Percentiles rank a stretch among this genome's conserved stretches.
These are phyloP conservation scores for Dolichotis patagonum DNA, from an alignment of 2,113 vertebrate genomes.

Conservation along the genomic window DNA sequence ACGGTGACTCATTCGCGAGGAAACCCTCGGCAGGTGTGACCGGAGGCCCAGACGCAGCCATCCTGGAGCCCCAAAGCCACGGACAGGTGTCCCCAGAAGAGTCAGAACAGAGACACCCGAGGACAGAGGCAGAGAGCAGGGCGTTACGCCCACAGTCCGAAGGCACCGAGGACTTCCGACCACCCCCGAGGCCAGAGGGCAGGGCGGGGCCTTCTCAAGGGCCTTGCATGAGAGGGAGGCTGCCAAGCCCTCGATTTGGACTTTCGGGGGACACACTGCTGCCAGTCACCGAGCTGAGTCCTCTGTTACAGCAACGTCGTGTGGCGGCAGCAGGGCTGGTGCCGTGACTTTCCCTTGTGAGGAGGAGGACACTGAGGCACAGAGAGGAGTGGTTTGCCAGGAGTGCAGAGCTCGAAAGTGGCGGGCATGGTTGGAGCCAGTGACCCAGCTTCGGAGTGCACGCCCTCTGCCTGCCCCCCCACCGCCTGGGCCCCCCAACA, in stretches of 20 bases:
- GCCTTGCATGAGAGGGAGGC: neutral
- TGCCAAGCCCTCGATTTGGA: accelerated
- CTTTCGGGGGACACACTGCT: neutral
- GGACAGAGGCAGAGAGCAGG: accelerated
- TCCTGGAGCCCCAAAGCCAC: neutral
- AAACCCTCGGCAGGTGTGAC: neutral
- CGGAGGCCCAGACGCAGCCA: no score
- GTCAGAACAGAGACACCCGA: neutral
- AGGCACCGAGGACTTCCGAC: neutral
- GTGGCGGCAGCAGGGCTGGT: no score
- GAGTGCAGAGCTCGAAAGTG: neutral
- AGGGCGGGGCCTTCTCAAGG: accelerated
- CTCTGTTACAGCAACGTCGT: no score
- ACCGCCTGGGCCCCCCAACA: neutral
- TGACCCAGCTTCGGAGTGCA: neutral
- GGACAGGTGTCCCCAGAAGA: accelerated
- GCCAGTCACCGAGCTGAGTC: accelerated
- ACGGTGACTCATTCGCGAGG: no score
- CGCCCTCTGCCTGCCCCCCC: accelerated
- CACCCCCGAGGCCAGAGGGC: neutral
- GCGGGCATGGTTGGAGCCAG: no score
- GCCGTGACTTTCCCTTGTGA: no score
- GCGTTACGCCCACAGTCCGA: accelerated
- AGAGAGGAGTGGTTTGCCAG: neutral
- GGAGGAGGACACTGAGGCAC: neutral